Conservation (phyloP, 1,140 invertebrate species). For the Diabrotica virgifera region DNA sequence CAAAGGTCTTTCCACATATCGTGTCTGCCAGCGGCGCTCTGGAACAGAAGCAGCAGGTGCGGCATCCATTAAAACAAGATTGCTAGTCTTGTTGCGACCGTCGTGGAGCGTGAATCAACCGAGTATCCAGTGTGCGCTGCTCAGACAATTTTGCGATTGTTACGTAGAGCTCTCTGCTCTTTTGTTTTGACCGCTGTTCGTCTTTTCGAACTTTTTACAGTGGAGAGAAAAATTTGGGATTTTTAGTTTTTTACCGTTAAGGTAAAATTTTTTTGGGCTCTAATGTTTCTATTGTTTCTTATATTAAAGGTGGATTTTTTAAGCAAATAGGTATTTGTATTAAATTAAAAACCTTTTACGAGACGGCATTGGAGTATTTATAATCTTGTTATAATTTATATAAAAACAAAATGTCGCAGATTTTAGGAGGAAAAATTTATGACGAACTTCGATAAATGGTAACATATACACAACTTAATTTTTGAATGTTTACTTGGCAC, state of each 20-base stretch:
- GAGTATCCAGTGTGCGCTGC: background rate
- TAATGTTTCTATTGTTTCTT: no score
- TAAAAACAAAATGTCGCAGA: no score
- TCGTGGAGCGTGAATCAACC: background rate
- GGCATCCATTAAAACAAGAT: background rate
- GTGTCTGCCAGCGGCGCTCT: background rate
- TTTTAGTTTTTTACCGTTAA: background rate
- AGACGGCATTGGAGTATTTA: no score
- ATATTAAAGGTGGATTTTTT: no score
- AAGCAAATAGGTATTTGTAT: no score
- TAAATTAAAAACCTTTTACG: no score
- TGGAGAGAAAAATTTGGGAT: background rate
- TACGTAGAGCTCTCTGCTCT: background rate
- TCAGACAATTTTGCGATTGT: background rate
- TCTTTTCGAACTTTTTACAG: background rate
- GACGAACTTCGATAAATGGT: no score
- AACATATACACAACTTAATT: no score
- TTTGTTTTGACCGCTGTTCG: background rate
- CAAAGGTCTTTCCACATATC: background rate
- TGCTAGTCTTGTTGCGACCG: constrained; percentile 1
- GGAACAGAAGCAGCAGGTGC: background rate
- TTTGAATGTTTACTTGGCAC: no score
- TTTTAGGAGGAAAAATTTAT: no score
- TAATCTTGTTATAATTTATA: no score
- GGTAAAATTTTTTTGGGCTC: background rate